Percentiles rank a stretch among this genome's conserved stretches.
phyloP scores from a whole-genome alignment of 2,797 vertebrate genomes.

The Leptoclinus maculatus region DNA sequence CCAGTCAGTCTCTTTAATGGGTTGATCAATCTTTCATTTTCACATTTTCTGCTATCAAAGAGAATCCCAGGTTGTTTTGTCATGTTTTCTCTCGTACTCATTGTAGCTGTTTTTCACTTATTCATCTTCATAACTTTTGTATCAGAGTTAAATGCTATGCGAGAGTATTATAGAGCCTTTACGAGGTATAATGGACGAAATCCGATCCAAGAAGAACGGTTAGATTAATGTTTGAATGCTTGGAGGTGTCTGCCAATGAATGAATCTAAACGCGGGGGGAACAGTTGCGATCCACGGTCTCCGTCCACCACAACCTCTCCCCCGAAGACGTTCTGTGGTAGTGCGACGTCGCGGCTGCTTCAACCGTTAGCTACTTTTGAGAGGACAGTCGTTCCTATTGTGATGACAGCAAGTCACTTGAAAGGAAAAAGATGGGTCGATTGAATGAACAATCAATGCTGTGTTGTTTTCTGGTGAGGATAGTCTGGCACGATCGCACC shows the following conservation, averaged over 20 bases:
- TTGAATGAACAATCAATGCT: neutral
- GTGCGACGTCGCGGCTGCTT: neutral
- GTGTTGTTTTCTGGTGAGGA: slow-evolving; percentile 14
- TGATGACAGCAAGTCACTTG: neutral
- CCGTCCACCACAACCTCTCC: neutral
- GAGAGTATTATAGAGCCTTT: neutral
- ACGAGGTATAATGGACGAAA: neutral
- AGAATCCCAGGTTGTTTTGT: neutral
- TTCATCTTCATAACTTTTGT: neutral
- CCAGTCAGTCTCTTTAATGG: neutral
- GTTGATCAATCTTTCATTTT: slow-evolving; percentile 2
- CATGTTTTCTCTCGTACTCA: neutral
- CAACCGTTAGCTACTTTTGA: neutral
- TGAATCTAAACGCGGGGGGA: neutral
- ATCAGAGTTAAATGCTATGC: neutral
- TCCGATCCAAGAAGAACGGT: neutral
- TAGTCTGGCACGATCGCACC: neutral
- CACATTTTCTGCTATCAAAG: neutral
- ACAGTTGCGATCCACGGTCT: neutral
- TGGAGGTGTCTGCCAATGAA: slow-evolving; percentile 5
- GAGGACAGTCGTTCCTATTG: neutral
- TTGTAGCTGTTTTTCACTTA: neutral
- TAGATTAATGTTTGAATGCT: neutral
- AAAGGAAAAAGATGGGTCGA: neutral
- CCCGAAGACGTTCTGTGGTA: no score